A percentile compares a stretch with the other conserved stretches of the same genome.
Conservation (phyloP, 2,113 vertebrate genomes). For the Etheostoma spectabile region DNA sequence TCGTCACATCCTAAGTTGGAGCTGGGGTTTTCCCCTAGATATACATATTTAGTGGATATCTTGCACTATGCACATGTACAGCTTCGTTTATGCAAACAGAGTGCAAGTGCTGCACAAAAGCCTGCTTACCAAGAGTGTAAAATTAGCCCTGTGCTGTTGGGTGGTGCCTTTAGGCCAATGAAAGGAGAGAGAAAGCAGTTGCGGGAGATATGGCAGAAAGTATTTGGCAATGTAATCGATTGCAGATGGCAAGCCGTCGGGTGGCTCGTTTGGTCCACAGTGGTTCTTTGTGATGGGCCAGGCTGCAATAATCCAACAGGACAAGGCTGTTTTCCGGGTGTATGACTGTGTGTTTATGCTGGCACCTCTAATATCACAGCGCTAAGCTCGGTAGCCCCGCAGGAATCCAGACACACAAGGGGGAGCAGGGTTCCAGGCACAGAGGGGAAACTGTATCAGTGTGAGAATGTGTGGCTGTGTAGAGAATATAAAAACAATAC, state of each 20-base stretch:
- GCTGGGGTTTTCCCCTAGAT: neutral
- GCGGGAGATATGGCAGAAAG: constrained; percentile 67
- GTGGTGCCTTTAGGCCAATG: constrained; percentile 64
- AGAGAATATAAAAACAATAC: constrained; percentile 2
- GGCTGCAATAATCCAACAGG: constrained; percentile 67
- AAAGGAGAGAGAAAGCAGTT: constrained; percentile 62
- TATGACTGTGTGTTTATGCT: constrained; percentile 52
- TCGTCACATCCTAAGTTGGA: neutral
- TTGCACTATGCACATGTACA: neutral
- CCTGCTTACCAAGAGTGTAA: constrained; percentile 41
- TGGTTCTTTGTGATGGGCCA: constrained; percentile 76
- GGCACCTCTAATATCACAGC: constrained; percentile 65
- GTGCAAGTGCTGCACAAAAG: constrained; percentile 33
- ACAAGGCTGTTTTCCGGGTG: constrained; percentile 52
- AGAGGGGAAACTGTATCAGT: constrained; percentile 30
- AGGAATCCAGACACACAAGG: constrained; percentile 61
- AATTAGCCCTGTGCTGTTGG: constrained; percentile 66
- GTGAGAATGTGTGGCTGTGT: constrained; percentile 14
- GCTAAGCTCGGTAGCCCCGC: constrained; percentile 59
- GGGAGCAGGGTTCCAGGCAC: constrained; percentile 36
- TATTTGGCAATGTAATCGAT: constrained; percentile 75
- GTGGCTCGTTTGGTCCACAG: constrained; percentile 72
- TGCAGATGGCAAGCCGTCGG: constrained; percentile 75
- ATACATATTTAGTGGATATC: neutral
- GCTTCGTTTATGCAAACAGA: constrained; percentile 48